phyloP scores from a whole-genome alignment of 2,888 invertebrate genomes.

The Andrena haemorrhoa region DNA sequence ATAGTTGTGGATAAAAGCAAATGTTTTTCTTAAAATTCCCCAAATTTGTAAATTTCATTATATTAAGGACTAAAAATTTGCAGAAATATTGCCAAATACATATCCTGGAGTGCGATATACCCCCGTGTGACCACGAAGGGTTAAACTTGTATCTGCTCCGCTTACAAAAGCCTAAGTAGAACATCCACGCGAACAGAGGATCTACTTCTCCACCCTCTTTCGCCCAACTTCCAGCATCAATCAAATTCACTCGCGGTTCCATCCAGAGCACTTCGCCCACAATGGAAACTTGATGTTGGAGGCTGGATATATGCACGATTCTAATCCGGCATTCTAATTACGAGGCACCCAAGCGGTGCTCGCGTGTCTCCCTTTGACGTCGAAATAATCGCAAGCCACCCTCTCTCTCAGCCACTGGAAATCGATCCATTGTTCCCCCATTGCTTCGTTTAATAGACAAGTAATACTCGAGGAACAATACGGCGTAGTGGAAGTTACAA shows the following conservation, averaged over 20 bases:
- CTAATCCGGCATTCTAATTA: conserved; percentile 33
- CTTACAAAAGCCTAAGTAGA: too few species aligned
- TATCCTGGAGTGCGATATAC: too few species aligned
- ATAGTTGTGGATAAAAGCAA: too few species aligned
- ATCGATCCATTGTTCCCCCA: conserved; percentile 26
- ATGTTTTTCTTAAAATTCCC: too few species aligned
- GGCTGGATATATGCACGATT: conserved; percentile 15
- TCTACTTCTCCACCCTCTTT: too few species aligned
- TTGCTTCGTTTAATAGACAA: conserved; percentile 34
- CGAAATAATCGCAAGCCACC: conserved; percentile 19
- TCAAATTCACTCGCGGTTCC: background rate
- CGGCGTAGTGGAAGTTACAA: conserved; percentile 13
- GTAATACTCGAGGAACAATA: conserved; percentile 30
- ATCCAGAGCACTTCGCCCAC: background rate
- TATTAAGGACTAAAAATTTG: too few species aligned
- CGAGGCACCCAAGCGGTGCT: background rate
- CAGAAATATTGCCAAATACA: too few species aligned
- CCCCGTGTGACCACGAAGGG: too few species aligned
- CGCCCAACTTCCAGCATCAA: background rate
- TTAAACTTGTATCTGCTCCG: too few species aligned
- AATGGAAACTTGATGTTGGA: background rate
- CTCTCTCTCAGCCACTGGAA: background rate
- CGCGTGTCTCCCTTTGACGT: conserved; percentile 12
- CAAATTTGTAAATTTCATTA: too few species aligned
- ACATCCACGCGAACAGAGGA: too few species aligned